Base-by-base conservation (phyloP, 2,888 invertebrate species). In the Synergus itoensis region DNA sequence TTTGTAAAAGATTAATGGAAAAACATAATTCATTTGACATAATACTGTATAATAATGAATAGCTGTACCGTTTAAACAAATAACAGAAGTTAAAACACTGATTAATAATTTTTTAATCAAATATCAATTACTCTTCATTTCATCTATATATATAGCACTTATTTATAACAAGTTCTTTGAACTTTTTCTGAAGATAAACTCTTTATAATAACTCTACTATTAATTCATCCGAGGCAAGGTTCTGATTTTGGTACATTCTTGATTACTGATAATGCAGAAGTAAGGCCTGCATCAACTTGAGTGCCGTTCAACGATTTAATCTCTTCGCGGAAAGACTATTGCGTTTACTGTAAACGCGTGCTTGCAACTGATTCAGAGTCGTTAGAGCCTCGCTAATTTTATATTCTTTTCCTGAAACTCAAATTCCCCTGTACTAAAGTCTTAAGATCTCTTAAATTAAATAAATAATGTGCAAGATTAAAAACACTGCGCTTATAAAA, bases 351-450 rank as follows among this genome's bases (percentile, higher is more conserved):
- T 18, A 73, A 73, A 73, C n/a, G 73, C 40, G 36, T 73, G 73
- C 73, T 73, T 53, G 28, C 53, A 53, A 53, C 53, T 73, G 48
- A 73, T 73, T 53, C 40, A 53, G 53, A 73, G 36, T 73, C 73
- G 53, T 73, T 53, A 73, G 53, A 28, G 53, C 12, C 28, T 28
- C 21, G 12, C 62, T 36, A 36, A 67, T 67, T 53, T n/a, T 53
- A 73, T 73, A 73, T 73, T 73, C n/a, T 73, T 57, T 73, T 73
- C 40, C 73, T 73, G 73, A 73, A 73, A 73, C 73, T 73, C 28
- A 73, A 73, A 73, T 73, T 73, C 53, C 28, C 14, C 12, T 28
- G 36, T 5, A 62, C 62, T 62, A 1, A 5, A 62, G 18, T 21
- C 21, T 4, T 28, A 21, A 21, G 18, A 11, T 60, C 12, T 21